Evolutionary conservation across 2,888 invertebrate species (phyloP).

Genomic region (Drosophila austrosaltans): DNA sequence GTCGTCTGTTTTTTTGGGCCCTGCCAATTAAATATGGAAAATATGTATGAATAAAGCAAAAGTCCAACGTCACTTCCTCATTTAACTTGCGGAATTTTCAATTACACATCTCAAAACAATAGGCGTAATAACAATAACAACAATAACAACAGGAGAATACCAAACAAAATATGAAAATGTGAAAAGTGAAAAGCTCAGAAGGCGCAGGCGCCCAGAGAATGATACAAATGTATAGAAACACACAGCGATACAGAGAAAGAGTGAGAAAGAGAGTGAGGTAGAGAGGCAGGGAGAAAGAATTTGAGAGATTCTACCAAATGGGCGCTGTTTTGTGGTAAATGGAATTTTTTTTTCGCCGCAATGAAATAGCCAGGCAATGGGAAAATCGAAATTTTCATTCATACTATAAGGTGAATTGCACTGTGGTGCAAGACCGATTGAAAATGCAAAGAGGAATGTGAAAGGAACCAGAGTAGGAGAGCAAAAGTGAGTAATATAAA

Average conservation of each 20-base stretch:
- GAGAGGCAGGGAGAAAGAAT: constrained; percentile 30
- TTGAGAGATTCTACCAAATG: constrained; percentile 15
- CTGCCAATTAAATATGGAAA: constrained; percentile 74
- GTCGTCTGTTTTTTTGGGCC: constrained; percentile 13
- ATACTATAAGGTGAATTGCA: constrained; percentile 73
- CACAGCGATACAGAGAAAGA: not conserved
- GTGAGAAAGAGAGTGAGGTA: constrained; percentile 1
- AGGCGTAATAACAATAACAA: constrained; percentile 43
- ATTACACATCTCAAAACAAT: constrained; percentile 67
- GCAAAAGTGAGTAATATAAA: not conserved
- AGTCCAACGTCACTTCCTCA: constrained; percentile 74
- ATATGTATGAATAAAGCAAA: constrained; percentile 26
- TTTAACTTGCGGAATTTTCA: constrained; percentile 78
- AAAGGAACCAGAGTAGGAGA: not conserved
- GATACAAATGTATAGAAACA: not conserved
- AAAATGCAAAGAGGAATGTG: not conserved
- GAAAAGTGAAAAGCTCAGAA: constrained; percentile 66
- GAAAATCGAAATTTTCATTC: constrained; percentile 76
- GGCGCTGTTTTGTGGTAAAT: constrained; percentile 44
- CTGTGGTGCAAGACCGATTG: constrained; percentile 40
- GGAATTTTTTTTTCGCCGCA: constrained; percentile 56
- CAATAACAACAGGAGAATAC: constrained; percentile 33
- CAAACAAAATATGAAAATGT: constrained; percentile 44
- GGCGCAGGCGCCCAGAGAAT: constrained; percentile 66
- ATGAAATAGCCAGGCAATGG: constrained; percentile 66